A percentile compares a stretch with the other conserved stretches of the same genome.
These are phyloP conservation scores for Clinocottus analis DNA, from an alignment of 2,113 vertebrate genomes.

Conservation along the genomic window DNA sequence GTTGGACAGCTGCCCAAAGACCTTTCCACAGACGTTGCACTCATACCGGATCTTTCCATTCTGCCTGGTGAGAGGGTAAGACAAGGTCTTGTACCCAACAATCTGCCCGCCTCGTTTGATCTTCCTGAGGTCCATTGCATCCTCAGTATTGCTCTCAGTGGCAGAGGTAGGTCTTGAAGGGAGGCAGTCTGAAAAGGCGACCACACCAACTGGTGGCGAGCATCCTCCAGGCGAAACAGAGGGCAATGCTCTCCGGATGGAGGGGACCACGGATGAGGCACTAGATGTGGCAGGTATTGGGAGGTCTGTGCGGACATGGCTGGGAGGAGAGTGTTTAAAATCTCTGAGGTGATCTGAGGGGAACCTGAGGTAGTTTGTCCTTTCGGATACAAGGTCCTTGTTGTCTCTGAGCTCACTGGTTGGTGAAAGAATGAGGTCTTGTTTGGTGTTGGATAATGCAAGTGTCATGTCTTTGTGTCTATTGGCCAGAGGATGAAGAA, in stretches of 20 bases:
- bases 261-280: constrained; percentile 47
- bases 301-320: constrained; percentile 18
- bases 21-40: constrained; percentile 94
- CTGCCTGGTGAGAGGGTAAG: constrained; percentile 94
- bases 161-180: constrained; percentile 91
- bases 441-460: constrained; percentile 82
- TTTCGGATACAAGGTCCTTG: constrained; percentile 55
- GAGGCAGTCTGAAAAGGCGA: constrained; percentile 84
- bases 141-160: constrained; percentile 80
- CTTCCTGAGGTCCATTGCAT: constrained; percentile 89
- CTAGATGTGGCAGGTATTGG: constrained; percentile 34
- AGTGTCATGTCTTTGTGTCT: constrained; percentile 86
- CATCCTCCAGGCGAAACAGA: constrained; percentile 58
- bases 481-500: constrained; percentile 45
- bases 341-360: constrained; percentile 45
- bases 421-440: constrained; percentile 56
- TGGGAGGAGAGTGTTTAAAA: constrained; percentile 45
- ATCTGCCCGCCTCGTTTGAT: constrained; percentile 82
- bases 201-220: constrained; percentile 87
- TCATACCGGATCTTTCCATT: constrained; percentile 98
- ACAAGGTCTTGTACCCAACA: constrained; percentile 92
- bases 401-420: constrained; percentile 48
- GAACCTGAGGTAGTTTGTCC: constrained; percentile 71
- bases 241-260: constrained; percentile 21
- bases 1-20: constrained; percentile 97